phyloP scores from a whole-genome alignment of 35 echinoderm and acorn worm genomes.

The Holothuria glaberrima region DNA sequence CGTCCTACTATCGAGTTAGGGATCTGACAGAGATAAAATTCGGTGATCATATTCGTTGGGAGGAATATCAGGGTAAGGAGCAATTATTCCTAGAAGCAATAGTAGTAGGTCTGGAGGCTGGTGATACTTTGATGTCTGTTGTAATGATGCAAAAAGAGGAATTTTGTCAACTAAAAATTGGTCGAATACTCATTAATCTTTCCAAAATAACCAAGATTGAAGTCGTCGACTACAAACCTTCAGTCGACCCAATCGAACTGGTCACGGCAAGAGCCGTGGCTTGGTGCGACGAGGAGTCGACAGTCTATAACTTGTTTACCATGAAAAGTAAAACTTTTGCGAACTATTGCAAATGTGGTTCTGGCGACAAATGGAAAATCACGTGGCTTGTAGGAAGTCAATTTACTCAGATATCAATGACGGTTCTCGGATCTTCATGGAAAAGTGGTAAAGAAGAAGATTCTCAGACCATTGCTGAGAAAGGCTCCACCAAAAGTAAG shows the following conservation, averaged over 20 bases:
- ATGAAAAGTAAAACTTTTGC: slow-evolving; percentile 11
- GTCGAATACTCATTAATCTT: slow-evolving; percentile 18
- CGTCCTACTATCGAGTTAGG: not conserved
- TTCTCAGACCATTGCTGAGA: not conserved
- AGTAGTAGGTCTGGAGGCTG: not conserved
- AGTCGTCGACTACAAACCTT: not conserved
- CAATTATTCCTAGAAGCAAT: slow-evolving; percentile 1
- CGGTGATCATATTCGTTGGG: slow-evolving; percentile 16
- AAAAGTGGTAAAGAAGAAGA: slow-evolving; percentile 14
- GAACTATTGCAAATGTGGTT: slow-evolving; percentile 16
- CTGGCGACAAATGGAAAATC: slow-evolving; percentile 16
- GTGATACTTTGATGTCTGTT: not conserved
- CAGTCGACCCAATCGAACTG: not conserved
- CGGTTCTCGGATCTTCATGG: slow-evolving; percentile 16
- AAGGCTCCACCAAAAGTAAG: slow-evolving; percentile 3
- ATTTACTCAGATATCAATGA: not conserved
- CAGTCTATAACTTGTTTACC: slow-evolving; percentile 11
- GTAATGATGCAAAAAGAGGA: slow-evolving; percentile 16
- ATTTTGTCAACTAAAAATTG: slow-evolving; percentile 19
- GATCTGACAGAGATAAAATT: not conserved
- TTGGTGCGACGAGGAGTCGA: not conserved
- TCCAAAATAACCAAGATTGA: not conserved
- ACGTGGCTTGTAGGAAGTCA: slow-evolving; percentile 3
- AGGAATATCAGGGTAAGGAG: not conserved
- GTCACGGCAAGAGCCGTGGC: slow-evolving; percentile 16